Evolutionary conservation across 2,797 vertebrate genomes (phyloP).

Genomic region (Vireo griseus): DNA sequence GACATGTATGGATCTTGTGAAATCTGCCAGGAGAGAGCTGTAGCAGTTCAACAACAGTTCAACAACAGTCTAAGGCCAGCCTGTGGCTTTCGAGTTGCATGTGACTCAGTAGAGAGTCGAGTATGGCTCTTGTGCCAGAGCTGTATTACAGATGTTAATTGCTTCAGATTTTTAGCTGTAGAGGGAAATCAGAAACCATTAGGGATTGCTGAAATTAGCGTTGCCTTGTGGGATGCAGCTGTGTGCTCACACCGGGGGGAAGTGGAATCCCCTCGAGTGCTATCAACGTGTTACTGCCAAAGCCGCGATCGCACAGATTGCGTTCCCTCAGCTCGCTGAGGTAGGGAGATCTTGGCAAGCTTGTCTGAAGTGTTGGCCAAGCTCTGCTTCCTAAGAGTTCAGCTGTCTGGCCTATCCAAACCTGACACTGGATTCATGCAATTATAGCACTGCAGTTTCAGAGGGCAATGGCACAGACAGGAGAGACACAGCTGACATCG

Average conservation of each 20-base stretch:
- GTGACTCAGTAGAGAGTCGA: not conserved
- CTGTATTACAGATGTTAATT: not conserved
- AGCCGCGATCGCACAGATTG: not conserved
- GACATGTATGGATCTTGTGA: not conserved
- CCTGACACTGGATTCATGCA: not conserved
- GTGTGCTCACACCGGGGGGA: not conserved
- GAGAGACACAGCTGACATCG: accelerated
- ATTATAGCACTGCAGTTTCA: not conserved
- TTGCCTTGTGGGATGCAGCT: not conserved
- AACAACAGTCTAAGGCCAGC: not conserved
- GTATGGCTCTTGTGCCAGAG: not conserved
- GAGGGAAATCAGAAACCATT: not conserved
- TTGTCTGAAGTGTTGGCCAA: not conserved
- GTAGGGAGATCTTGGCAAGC: not conserved
- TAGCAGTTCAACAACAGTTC: not conserved
- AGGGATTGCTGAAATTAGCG: not conserved
- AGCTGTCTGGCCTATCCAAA: not conserved
- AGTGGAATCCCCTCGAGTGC: not conserved
- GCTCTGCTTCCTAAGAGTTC: not conserved
- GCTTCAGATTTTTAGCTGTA: not conserved
- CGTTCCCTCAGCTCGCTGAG: not conserved
- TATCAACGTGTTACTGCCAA: not conserved
- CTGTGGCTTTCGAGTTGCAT: not conserved
- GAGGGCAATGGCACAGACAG: not conserved
- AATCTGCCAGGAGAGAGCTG: not conserved